These are phyloP conservation scores for Fistularia commersonii DNA, from an alignment of 2,797 vertebrate species.

Conservation along the genomic window DNA sequence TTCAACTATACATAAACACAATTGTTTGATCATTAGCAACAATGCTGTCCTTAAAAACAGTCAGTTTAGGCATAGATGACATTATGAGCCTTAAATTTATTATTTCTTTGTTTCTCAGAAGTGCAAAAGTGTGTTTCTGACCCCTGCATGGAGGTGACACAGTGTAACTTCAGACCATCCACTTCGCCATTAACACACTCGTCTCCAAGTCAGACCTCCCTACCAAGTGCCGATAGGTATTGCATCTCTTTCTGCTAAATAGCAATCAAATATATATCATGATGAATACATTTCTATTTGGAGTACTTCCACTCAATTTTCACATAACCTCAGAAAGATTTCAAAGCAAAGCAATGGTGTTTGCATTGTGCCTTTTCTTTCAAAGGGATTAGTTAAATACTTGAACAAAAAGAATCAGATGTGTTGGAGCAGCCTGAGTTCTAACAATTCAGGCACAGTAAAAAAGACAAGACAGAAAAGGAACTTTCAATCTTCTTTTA, in stretches of 20 bases:
- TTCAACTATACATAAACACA: too few species aligned
- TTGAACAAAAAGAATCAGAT: too few species aligned
- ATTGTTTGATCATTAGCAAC: not conserved
- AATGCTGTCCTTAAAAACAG: not conserved
- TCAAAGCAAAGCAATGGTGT: too few species aligned
- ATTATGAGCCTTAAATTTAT: not conserved
- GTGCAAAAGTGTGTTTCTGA: constrained; percentile 48
- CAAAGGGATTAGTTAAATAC: too few species aligned
- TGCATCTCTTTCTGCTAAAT: not conserved
- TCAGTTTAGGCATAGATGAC: not conserved
- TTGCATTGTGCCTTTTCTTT: too few species aligned
- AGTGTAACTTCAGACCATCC: constrained; percentile 86
- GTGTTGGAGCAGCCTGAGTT: too few species aligned
- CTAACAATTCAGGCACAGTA: too few species aligned
- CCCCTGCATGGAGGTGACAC: constrained; percentile 69
- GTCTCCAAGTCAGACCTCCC: constrained; percentile 88
- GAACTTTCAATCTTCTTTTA: not conserved
- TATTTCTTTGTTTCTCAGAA: constrained; percentile 28
- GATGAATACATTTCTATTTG: too few species aligned
- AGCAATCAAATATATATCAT: too few species aligned
- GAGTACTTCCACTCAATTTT: too few species aligned
- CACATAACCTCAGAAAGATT: too few species aligned
- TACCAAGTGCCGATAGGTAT: constrained; percentile 69
- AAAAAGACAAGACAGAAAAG: too few species aligned
- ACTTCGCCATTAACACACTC: constrained; percentile 92